Evolutionary conservation across 2,888 invertebrate genomes (phyloP).

Genomic region (Dendrolimus pini): DNA sequence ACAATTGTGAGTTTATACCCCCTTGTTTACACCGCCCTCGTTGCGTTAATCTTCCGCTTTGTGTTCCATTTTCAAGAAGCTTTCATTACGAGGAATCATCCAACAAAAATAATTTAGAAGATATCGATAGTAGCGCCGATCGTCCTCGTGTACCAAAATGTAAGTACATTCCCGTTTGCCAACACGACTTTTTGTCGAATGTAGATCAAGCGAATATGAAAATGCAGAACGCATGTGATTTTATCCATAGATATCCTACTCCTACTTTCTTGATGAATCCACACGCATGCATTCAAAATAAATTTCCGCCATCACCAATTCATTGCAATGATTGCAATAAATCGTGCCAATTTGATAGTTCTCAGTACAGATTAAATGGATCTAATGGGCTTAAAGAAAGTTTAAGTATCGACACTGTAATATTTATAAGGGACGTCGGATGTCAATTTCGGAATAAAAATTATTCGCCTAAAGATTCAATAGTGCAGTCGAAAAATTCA

Average conservation of each 20-base stretch:
- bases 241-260: constrained; percentile 22
- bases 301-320: constrained; percentile 19
- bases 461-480: constrained; percentile 26
- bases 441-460: constrained; percentile 53
- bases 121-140: constrained; percentile 22
- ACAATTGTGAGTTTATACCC: constrained; percentile 55
- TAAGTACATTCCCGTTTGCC: constrained; percentile 34
- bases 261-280: constrained; percentile 28
- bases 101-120: constrained; percentile 26
- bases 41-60: constrained; percentile 59
- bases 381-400: constrained; percentile 14
- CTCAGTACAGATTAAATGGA: constrained; percentile 21
- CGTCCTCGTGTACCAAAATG: constrained; percentile 29
- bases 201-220: constrained; percentile 30
- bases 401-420: constrained; percentile 33
- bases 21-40: constrained; percentile 60
- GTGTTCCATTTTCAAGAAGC: constrained; percentile 49
- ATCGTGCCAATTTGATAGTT: constrained; percentile 49
- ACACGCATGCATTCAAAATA: constrained; percentile 22
- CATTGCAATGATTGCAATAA: constrained; percentile 36
- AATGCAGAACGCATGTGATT: constrained; percentile 34
- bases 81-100: constrained; percentile 37
- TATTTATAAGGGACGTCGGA: constrained; percentile 63
- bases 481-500: constrained; percentile 33
- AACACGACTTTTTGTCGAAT: constrained; percentile 28